phyloP scores from a whole-genome alignment of 2,113 vertebrate genomes.

The Trochalopteron elliotii region DNA sequence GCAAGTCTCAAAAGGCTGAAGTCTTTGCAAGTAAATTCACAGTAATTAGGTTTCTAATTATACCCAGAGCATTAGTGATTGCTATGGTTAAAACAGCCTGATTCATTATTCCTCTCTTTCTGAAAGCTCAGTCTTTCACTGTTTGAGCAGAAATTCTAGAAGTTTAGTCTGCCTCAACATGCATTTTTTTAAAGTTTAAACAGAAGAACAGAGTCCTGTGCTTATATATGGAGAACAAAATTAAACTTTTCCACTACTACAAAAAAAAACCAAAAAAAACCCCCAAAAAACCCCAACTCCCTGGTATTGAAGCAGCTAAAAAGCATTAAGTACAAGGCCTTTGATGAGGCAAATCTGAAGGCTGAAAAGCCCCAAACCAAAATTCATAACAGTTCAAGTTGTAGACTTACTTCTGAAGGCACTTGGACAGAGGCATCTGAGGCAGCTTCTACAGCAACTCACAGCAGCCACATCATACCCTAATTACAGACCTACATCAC shows the following conservation, averaged over 20 bases:
- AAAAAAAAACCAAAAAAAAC: background rate
- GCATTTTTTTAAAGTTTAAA: background rate
- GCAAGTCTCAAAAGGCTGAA: slow-evolving; percentile 43
- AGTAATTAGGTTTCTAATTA: slow-evolving; percentile 63
- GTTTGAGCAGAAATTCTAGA: background rate
- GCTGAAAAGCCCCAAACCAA: background rate
- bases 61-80: background rate
- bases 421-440: background rate
- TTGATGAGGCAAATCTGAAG: background rate
- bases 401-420: background rate
- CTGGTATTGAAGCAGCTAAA: background rate
- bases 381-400: background rate
- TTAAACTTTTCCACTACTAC: background rate
- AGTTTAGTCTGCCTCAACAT: background rate
- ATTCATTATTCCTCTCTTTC: background rate
- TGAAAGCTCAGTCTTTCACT: background rate
- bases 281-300: too few species aligned
- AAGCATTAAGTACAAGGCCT: background rate
- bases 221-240: background rate
- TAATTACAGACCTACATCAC: background rate
- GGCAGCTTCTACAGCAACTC: background rate
- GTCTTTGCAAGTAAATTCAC: slow-evolving; percentile 35
- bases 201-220: background rate
- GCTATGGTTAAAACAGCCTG: background rate
- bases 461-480: background rate